Conservation (phyloP, 2,797 vertebrate genomes). For the Apogon hyalosoma region DNA sequence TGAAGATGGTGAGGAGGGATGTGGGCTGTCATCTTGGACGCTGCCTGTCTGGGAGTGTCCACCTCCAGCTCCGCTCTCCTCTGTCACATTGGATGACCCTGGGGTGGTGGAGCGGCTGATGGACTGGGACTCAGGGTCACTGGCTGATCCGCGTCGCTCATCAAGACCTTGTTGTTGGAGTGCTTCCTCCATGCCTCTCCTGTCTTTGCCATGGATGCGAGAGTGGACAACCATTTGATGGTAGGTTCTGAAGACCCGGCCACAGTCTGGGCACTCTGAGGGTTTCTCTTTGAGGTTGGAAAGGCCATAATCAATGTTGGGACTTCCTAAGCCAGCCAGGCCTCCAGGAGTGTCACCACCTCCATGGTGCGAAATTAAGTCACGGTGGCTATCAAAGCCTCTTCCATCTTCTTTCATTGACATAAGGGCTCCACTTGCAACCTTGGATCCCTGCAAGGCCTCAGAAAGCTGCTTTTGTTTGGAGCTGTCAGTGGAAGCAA, state of each 20-base stretch:
- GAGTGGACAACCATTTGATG: slow-evolving; percentile 99
- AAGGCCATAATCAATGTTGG: slow-evolving; percentile 91
- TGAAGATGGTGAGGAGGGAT: slow-evolving; percentile 97
- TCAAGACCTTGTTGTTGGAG: slow-evolving; percentile 88
- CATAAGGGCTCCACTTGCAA: slow-evolving; percentile 86
- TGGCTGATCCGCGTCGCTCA: slow-evolving; percentile 95
- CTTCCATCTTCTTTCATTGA: slow-evolving; percentile 90
- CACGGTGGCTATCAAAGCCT: slow-evolving; percentile 91
- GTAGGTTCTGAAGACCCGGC: slow-evolving; percentile 96
- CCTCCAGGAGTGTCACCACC: slow-evolving; percentile 62
- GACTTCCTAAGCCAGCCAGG: slow-evolving; percentile 82
- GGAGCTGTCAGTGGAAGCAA: slow-evolving; percentile 90
- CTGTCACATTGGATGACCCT: slow-evolving; percentile 96
- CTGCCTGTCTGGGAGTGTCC: slow-evolving; percentile 97
- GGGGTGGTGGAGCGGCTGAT: slow-evolving; percentile 98
- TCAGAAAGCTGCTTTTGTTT: slow-evolving; percentile 96
- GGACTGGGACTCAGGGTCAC: slow-evolving; percentile 98
- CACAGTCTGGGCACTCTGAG: slow-evolving; percentile 96
- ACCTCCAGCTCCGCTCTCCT: slow-evolving; percentile 95
- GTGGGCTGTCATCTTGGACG: slow-evolving; percentile 97
- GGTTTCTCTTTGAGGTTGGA: slow-evolving; percentile 93
- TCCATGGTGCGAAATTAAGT: slow-evolving; percentile 89
- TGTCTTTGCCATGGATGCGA: slow-evolving; percentile 94
- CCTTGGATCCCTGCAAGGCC: slow-evolving; percentile 91
- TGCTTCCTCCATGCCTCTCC: slow-evolving; percentile 89